phyloP scores from a whole-genome alignment of 2,797 vertebrate genomes.

The Liparis tanakae region DNA sequence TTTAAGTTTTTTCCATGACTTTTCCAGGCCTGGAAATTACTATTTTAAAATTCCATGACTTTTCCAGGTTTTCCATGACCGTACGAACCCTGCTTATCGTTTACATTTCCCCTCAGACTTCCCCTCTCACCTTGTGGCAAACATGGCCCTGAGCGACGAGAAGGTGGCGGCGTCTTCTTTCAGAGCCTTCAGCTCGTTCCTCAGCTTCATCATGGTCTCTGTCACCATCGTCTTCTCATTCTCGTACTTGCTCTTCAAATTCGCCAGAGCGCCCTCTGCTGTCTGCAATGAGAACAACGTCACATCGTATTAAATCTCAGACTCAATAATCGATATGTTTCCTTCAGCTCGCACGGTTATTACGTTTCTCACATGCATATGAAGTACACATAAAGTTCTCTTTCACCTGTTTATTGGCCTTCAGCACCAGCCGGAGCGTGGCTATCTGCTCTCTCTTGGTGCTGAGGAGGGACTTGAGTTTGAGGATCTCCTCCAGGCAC shows the following conservation, averaged over 20 bases:
- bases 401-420: conserved; percentile 97
- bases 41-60: too few species aligned
- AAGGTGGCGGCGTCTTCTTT: conserved; percentile 99
- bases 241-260: conserved; percentile 99
- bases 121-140: conserved; percentile 92
- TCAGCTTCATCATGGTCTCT: conserved; percentile 98
- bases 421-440: conserved; percentile 94
- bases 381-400: background rate
- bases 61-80: too few species aligned
- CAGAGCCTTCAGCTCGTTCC: conserved; percentile 97
- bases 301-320: background rate
- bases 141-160: conserved; percentile 98
- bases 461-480: conserved; percentile 96
- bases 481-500: conserved; percentile 97
- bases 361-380: background rate
- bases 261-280: conserved; percentile 94
- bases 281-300: conserved; percentile 81
- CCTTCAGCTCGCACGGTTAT: background rate
- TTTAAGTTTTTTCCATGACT: too few species aligned
- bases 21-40: too few species aligned
- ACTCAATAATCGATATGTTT: background rate
- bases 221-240: conserved; percentile 98
- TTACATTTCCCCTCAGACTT: background rate
- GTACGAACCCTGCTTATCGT: too few species aligned
- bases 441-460: conserved; percentile 99